Conservation (phyloP, 2,797 vertebrate species). For the Cichlasoma orientale region DNA sequence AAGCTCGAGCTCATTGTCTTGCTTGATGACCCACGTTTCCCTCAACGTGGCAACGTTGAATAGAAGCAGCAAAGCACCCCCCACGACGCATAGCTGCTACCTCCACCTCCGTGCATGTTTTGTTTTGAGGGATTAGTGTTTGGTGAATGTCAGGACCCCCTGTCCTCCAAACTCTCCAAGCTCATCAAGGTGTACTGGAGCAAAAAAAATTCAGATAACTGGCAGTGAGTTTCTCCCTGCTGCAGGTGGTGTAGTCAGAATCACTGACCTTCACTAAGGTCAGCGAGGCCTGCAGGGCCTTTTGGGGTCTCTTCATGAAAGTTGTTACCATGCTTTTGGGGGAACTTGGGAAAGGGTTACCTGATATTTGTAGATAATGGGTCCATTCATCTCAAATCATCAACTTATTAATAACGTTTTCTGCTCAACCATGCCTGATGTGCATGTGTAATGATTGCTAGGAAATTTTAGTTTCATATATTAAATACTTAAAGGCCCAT, state of each 20-base stretch:
- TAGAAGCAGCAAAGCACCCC: not conserved
- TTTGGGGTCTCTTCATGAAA: not conserved
- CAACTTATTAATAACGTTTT: not conserved
- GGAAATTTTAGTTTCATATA: too few relatives aligned
- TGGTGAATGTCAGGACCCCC: not conserved
- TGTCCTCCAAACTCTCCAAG: not conserved
- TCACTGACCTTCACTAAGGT: rapidly evolving
- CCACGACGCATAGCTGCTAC: not conserved
- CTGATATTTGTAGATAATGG: not conserved
- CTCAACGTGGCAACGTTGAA: not conserved
- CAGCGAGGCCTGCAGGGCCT: not conserved
- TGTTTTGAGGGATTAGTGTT: not conserved
- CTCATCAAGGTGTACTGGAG: not conserved
- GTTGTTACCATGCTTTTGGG: not conserved
- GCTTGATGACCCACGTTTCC: not conserved
- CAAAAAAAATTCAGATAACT: not conserved
- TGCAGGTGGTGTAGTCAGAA: not conserved
- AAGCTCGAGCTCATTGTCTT: not conserved
- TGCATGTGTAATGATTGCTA: rapidly evolving
- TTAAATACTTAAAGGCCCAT: too few relatives aligned
- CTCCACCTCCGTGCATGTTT: too few relatives aligned
- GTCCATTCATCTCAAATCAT: rapidly evolving
- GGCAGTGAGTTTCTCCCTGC: not conserved
- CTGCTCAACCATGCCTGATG: not conserved
- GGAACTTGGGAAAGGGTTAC: not conserved